Percentiles rank a stretch among this genome's conserved stretches.
These are phyloP conservation scores for Leptarthrus brevirostris DNA, from an alignment of 2,888 invertebrate species.

Conservation along the genomic window DNA sequence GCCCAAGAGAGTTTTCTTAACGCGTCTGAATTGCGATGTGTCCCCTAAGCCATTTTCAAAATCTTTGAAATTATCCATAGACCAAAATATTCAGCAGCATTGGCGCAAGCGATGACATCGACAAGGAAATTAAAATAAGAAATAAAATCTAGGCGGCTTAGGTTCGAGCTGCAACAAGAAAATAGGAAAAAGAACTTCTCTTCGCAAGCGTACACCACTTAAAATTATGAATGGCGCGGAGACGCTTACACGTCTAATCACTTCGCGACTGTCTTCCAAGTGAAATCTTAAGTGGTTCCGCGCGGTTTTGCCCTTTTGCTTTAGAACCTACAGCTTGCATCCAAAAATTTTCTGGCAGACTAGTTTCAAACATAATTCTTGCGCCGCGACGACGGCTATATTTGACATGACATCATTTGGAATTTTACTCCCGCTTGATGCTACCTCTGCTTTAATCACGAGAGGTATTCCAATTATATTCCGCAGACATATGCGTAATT, in stretches of 20 bases:
- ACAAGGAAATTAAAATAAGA: too few relatives aligned
- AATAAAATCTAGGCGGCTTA: too few relatives aligned
- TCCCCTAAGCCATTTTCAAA: neutral
- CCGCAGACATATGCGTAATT: conserved; percentile 34
- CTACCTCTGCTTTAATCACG: neutral
- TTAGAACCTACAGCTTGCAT: too few relatives aligned
- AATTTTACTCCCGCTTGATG: conserved; percentile 31
- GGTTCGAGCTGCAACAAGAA: neutral
- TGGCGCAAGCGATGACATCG: conserved; percentile 37
- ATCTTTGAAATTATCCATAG: neutral
- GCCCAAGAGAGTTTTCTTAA: conserved; percentile 22
- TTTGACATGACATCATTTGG: conserved; percentile 37
- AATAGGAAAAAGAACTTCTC: neutral
- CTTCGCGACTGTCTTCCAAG: conserved; percentile 29
- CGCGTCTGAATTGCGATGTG: neutral
- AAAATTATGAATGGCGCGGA: conserved; percentile 39
- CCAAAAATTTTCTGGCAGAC: neutral
- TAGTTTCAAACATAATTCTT: conserved; percentile 10
- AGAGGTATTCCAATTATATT: conserved; percentile 2
- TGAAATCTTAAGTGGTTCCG: conserved; percentile 22
- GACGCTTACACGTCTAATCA: conserved; percentile 23
- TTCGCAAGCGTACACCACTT: conserved; percentile 24
- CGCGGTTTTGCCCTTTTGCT: too few relatives aligned
- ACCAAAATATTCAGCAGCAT: conserved; percentile 4
- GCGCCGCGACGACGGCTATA: conserved; percentile 9